These are phyloP conservation scores for Bujurquina vittata DNA, from an alignment of 2,113 vertebrate species.

Conservation along the genomic window DNA sequence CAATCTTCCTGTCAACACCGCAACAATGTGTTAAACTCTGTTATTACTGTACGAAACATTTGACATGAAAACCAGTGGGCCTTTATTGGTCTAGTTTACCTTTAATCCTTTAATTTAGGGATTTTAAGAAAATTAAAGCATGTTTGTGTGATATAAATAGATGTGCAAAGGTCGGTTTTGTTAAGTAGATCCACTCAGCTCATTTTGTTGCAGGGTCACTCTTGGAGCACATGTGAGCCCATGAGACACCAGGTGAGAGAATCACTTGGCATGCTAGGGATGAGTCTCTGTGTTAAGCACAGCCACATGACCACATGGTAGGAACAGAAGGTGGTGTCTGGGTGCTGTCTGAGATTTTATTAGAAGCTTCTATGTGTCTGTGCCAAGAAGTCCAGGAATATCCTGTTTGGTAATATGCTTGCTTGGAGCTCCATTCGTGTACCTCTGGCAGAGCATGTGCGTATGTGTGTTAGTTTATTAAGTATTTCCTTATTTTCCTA, in stretches of 20 bases:
- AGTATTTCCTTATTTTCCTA: slow-evolving; percentile 7
- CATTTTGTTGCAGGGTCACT: background rate
- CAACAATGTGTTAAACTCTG: slow-evolving; percentile 5
- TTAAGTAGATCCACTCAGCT: slow-evolving; percentile 21
- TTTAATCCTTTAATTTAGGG: slow-evolving; percentile 16
- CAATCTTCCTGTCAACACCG: background rate
- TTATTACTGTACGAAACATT: slow-evolving; percentile 1
- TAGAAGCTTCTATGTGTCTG: slow-evolving; percentile 65
- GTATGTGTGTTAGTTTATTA: slow-evolving; percentile 13
- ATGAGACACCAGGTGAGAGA: slow-evolving; percentile 42
- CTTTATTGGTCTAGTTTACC: background rate
- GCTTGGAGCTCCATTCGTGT: slow-evolving; percentile 47
- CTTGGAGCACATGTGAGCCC: slow-evolving; percentile 55
- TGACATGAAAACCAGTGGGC: slow-evolving; percentile 3
- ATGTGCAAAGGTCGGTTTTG: background rate
- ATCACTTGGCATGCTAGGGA: slow-evolving; percentile 21
- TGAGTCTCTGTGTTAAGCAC: slow-evolving; percentile 37
- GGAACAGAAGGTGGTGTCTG: slow-evolving; percentile 75
- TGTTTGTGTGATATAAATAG: slow-evolving; percentile 4
- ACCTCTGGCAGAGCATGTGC: slow-evolving; percentile 38
- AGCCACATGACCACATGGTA: slow-evolving; percentile 48
- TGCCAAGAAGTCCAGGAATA: slow-evolving; percentile 73
- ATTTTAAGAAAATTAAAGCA: background rate
- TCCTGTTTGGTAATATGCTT: slow-evolving; percentile 62
- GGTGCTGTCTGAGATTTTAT: slow-evolving; percentile 70